Evolutionary conservation across 2,113 vertebrate genomes (phyloP).

Genomic region (Mus pahari): DNA sequence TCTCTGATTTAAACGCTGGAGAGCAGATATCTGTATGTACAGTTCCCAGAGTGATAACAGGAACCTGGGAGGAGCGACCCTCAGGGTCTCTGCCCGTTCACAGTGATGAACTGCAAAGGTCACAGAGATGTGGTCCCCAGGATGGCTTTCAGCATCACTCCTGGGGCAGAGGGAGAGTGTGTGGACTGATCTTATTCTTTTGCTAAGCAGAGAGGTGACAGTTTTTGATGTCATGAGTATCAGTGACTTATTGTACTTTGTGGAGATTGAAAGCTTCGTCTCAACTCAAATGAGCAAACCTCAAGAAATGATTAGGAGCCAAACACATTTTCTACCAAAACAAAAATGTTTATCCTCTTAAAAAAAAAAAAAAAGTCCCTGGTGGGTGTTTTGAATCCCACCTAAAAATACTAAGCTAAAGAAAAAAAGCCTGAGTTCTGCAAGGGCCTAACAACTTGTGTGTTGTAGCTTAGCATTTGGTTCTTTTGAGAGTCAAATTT

Average conservation of each 20-base stretch:
- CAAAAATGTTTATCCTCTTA: constrained; percentile 40
- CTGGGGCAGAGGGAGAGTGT: constrained; percentile 64
- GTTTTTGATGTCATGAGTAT: constrained; percentile 71
- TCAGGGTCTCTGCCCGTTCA: constrained; percentile 8
- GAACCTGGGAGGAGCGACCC: background rate
- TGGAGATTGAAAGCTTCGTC: constrained; percentile 72
- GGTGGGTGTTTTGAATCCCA: constrained; percentile 76
- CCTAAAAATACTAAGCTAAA: constrained; percentile 67
- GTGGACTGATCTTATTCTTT: constrained; percentile 67
- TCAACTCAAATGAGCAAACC: constrained; percentile 36
- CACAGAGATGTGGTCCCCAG: constrained; percentile 66
- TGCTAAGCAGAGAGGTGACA: constrained; percentile 71
- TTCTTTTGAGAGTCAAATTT: constrained; percentile 75
- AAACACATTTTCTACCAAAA: constrained; percentile 69
- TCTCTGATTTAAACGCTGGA: background rate
- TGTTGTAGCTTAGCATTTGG: constrained; percentile 62
- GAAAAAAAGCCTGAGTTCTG: constrained; percentile 65
- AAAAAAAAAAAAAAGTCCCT: constrained; percentile 63
- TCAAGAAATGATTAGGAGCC: constrained; percentile 67
- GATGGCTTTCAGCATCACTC: constrained; percentile 36
- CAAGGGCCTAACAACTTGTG: constrained; percentile 65
- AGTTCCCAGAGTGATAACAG: constrained; percentile 28
- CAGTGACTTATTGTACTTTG: constrained; percentile 72
- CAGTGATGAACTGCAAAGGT: constrained; percentile 50
- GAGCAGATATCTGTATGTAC: background rate